Conservation (phyloP, 2,888 invertebrate genomes). For the Aspidapion aeneum region DNA sequence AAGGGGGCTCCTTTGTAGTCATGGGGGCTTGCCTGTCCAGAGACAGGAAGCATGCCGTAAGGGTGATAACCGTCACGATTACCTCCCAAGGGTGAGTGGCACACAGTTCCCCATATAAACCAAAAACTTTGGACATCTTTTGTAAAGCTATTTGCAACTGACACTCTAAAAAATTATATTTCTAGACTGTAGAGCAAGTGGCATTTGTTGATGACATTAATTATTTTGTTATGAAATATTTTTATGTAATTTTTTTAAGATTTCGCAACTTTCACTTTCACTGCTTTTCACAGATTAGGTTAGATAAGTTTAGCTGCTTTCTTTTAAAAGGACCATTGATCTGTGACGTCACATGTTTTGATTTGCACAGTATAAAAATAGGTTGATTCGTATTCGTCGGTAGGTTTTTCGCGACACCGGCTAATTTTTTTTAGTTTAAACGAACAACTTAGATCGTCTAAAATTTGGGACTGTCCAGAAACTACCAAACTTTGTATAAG, state of each 20-base stretch:
- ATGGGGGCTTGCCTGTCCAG: conserved; percentile 53
- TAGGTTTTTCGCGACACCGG: too few species aligned
- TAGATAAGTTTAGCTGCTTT: too few species aligned
- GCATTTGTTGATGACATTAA: not conserved
- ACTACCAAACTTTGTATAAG: too few species aligned
- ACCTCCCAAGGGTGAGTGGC: conserved; percentile 93
- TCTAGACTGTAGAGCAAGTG: too few species aligned
- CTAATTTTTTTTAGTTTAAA: too few species aligned
- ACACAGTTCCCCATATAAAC: conserved; percentile 82
- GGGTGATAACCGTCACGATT: conserved; percentile 77
- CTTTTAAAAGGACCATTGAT: too few species aligned
- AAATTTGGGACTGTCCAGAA: too few species aligned
- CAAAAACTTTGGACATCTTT: conserved; percentile 59
- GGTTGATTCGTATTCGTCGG: too few species aligned
- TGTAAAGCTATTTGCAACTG: not conserved
- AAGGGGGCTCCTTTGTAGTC: conserved; percentile 15
- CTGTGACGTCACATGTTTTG: too few species aligned
- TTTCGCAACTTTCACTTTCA: conserved; percentile 16
- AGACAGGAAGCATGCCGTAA: conserved; percentile 75
- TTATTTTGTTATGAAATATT: conserved; percentile 3
- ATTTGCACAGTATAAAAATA: too few species aligned
- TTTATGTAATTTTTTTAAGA: conserved; percentile 14
- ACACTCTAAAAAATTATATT: too few species aligned
- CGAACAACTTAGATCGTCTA: too few species aligned
- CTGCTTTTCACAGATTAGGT: conserved; percentile 13